These are phyloP conservation scores for Coregonus ussuriensis DNA, from an alignment of 2,797 vertebrate genomes.

Conservation along the genomic window DNA sequence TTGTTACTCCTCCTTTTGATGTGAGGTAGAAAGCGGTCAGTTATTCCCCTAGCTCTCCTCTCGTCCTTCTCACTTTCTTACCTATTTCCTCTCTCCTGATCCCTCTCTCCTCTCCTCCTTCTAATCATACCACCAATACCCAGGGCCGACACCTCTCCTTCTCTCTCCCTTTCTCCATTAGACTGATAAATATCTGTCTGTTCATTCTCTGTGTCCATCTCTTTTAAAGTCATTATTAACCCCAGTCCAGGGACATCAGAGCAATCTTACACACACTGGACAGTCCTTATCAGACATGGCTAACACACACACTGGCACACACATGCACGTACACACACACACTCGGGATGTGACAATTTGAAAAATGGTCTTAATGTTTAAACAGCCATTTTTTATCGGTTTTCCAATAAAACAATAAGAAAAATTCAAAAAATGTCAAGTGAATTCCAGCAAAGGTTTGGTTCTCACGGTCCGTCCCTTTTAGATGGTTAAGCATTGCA, in stretches of 20 bases:
- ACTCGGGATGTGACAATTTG: not conserved
- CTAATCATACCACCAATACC: not conserved
- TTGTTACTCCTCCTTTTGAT: not conserved
- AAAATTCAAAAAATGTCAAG: too few species aligned
- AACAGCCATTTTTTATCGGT: too few species aligned
- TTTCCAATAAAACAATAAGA: too few species aligned
- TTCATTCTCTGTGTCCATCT: conserved; percentile 45
- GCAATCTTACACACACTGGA: conserved; percentile 46
- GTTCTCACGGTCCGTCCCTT: too few species aligned
- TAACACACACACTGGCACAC: conserved; percentile 7
- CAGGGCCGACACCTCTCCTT: conserved; percentile 3
- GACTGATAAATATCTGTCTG: conserved; percentile 58
- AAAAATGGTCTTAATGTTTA: too few species aligned
- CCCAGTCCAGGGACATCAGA: conserved; percentile 49
- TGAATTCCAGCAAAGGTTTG: too few species aligned
- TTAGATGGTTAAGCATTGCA: too few species aligned
- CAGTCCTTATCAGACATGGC: not conserved
- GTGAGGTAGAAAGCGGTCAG: not conserved
- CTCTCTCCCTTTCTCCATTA: conserved; percentile 43
- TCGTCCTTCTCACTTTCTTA: not conserved
- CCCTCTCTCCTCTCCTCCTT: conserved; percentile 7
- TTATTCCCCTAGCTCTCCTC: not conserved
- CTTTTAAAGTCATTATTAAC: conserved; percentile 63
- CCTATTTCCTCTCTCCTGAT: not conserved
- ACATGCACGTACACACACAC: not conserved